Base-by-base conservation (phyloP, 2,888 invertebrate genomes). In the Brachynemurus nebulosus region DNA sequence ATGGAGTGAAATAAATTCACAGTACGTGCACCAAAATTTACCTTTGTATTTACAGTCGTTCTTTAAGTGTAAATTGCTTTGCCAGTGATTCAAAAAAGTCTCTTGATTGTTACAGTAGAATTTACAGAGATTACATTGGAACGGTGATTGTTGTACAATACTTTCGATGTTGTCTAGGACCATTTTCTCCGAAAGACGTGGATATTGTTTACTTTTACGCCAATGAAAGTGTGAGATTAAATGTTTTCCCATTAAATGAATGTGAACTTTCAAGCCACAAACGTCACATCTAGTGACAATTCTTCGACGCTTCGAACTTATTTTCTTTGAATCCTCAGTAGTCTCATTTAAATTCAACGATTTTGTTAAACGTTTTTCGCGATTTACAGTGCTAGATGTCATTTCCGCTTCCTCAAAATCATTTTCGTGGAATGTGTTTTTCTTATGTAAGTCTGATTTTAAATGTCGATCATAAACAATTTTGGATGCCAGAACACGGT, bases 181-280 rank as follows among this genome's bases (percentile, higher is more conserved):
- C 56, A 85, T 71, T 42, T 71, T 68, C 48, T 72, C 71, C 8
- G 37, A 14, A 7, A 74, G 71, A 8, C 72, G 68, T 20, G 66
- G 65, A 3, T 74, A 71, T 41, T 76, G 74, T 46, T 71, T 71
- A 48, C 80, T 76, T 57, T 82, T 81, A 47, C 84, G 72, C 54
- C 81, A 84, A 62, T 91, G 90, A 60, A 81, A 86, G 59, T 84
- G 84, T 1, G 88, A 88, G 53, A 90, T 80, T 47, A 92, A 69
- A 65, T 88, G 88, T 58, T 88, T 86, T 30, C 88, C 86, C 67
- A 86, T 78, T 50, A 80, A 64, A 54, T 76, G 72, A 5, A 71
- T 69, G 46, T 73, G 71, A 34, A 86, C 79, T 49, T 76, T 72
- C 21, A 79, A 76, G 45, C 74, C 74, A 55, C 88, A 88, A 37